Percentiles rank a stretch among this genome's conserved stretches.
phyloP scores from a whole-genome alignment of 2,113 vertebrate genomes.

The Siphamia tubifer region DNA sequence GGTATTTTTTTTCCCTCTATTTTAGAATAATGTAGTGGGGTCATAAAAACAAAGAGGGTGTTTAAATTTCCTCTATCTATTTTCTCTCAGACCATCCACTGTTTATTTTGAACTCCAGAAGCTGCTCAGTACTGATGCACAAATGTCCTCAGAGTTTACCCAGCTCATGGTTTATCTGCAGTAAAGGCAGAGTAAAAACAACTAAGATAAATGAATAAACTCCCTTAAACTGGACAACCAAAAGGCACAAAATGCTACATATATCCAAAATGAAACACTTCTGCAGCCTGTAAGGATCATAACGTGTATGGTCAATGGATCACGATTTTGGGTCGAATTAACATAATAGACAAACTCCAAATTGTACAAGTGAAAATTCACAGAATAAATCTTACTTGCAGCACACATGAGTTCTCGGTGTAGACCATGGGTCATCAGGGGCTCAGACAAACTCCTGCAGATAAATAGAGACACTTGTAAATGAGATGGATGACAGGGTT shows the following conservation, averaged over 20 bases:
- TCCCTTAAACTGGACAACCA: too few species aligned
- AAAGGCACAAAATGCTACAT: too few species aligned
- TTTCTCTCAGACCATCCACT: neutral
- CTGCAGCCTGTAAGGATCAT: too few species aligned
- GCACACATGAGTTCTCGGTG: constrained; percentile 92
- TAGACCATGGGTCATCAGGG: constrained; percentile 93
- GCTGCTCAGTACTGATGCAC: neutral
- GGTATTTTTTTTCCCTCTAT: neutral
- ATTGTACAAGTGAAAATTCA: neutral
- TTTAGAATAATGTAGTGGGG: constrained; percentile 40
- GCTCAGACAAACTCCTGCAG: constrained; percentile 91
- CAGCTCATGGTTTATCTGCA: neutral
- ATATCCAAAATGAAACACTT: too few species aligned
- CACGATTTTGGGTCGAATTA: neutral
- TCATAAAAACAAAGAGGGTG: constrained; percentile 19
- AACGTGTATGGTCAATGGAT: too few species aligned
- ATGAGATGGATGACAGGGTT: neutral
- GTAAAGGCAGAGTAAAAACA: neutral
- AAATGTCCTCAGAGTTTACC: neutral
- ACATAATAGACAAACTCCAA: neutral
- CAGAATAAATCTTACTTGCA: constrained; percentile 87
- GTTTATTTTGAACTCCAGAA: constrained; percentile 1
- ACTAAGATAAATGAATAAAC: neutral
- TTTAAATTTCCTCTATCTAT: constrained; percentile 33
- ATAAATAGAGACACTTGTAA: constrained; percentile 25